These are phyloP conservation scores for Ceraclea dissimilis DNA, from an alignment of 2,888 invertebrate genomes.

Conservation along the genomic window DNA sequence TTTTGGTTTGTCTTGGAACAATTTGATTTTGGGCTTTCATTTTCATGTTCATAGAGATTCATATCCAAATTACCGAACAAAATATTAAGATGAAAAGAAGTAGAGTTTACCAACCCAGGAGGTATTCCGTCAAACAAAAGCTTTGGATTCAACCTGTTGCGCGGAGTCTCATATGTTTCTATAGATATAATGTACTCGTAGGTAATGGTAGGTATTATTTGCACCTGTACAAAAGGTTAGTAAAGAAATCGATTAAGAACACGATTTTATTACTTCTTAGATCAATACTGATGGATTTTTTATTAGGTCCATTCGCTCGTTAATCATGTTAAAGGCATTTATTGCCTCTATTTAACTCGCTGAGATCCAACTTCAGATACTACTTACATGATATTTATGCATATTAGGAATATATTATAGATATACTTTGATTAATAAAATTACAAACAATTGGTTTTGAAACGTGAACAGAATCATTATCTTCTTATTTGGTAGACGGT, in stretches of 20 bases:
- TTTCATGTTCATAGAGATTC: too few species aligned
- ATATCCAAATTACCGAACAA: too few species aligned
- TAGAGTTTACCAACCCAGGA: too few species aligned
- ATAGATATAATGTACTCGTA: not conserved
- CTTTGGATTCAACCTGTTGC: not conserved
- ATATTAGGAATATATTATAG: too few species aligned
- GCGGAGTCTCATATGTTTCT: not conserved
- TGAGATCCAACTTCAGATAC: conserved; percentile 9
- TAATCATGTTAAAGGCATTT: conserved; percentile 14
- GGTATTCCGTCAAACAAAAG: not conserved
- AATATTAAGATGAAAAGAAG: too few species aligned
- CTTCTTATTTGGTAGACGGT: too few species aligned
- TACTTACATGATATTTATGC: conserved; percentile 3
- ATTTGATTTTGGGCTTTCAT: too few species aligned
- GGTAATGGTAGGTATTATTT: not conserved
- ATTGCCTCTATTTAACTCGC: conserved; percentile 12
- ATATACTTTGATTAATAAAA: conserved; percentile 4
- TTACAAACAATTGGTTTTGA: conserved; percentile 8
- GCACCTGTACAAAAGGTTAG: conserved; percentile 2
- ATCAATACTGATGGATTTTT: conserved; percentile 16
- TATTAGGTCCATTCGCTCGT: conserved; percentile 13
- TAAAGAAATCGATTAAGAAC: conserved; percentile 14
- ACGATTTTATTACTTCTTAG: conserved; percentile 14
- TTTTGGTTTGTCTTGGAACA: too few species aligned
- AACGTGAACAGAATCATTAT: too few species aligned